Evolutionary conservation across 2,888 invertebrate species (phyloP), one percentile per base, ranked within the genome.

Genomic region (Oligia fasciuncula): DNA sequence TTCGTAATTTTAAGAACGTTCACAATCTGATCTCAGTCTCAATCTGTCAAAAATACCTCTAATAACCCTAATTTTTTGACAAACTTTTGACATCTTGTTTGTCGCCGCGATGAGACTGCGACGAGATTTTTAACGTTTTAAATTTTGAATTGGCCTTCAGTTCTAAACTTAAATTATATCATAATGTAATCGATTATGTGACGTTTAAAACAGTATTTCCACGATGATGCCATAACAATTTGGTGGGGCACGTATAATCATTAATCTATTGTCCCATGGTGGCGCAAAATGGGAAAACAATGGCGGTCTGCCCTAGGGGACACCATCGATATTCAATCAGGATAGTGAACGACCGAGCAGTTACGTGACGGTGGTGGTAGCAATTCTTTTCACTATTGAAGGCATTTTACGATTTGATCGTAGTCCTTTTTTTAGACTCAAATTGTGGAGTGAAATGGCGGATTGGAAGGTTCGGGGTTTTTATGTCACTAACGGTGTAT

Each of bases 311-410:
- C 79, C 85, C 86, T 76, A 54, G 77, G 90, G 90, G 84, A 90
- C 78, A 82, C 82, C 84, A 88, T 90, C 80, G 89, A 88, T 89
- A 87, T 90, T 89, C 86, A 89, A 89, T 89, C 86, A 87, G 80
- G 87, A 87, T 90, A 89, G 88, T 86, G 89, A 83, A 85, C 81
- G 90, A 84, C 74, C 83, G 74, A 88, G 74, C 81, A 69, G 88
- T 88, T 87, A 81, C 81, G 76, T 83, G 82, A 76, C 79, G 73
- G 76, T 81, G 71, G 76, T 76, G 67, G 82, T 40, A 81, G 62
- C 88, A 62, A 88, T 88, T 88, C 81, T 79, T 88, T 88, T 86
- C 84, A 80, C 84, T 76, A 72, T 89, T 84, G 73, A 85, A 87
- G 81, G 74, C 75, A 87, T 86, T 88, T 86, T 80, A 87, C 81